A percentile compares a stretch with the other conserved stretches of the same genome.
These are phyloP conservation scores for Perizoma flavofasciatum DNA, from an alignment of 2,888 invertebrate species.

Conservation along the genomic window DNA sequence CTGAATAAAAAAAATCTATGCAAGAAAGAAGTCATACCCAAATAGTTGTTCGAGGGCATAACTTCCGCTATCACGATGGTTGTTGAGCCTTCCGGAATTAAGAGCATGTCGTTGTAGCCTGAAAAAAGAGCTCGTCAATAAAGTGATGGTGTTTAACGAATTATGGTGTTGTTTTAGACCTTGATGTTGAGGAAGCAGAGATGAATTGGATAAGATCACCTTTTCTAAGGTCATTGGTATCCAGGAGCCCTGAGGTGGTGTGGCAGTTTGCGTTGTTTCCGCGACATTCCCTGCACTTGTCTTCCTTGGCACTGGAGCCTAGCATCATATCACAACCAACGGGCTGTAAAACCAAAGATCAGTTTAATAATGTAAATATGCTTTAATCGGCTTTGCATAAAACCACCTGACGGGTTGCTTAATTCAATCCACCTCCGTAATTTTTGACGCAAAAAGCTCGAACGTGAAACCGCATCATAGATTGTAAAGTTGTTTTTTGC, in stretches of 20 bases:
- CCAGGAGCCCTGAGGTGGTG: constrained; percentile 88
- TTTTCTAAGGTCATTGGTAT: constrained; percentile 88
- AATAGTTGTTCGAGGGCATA: constrained; percentile 93
- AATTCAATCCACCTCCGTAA: no score
- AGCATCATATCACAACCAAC: constrained; percentile 98
- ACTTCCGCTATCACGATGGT: constrained; percentile 92
- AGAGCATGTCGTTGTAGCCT: constrained; percentile 96
- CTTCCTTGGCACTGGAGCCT: constrained; percentile 93
- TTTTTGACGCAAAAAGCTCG: no score
- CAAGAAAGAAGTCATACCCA: constrained; percentile 86
- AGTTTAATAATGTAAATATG: neutral
- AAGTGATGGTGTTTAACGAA: no score
- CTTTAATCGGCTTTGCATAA: no score
- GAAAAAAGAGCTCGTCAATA: constrained; percentile 44
- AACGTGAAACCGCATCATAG: no score
- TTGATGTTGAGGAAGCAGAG: neutral
- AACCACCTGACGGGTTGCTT: no score
- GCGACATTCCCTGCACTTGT: constrained; percentile 96
- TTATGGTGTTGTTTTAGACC: no score
- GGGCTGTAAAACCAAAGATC: constrained; percentile 78
- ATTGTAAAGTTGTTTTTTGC: no score
- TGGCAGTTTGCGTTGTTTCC: constrained; percentile 95
- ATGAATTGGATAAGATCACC: constrained; percentile 74
- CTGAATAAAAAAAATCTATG: no score
- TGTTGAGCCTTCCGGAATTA: constrained; percentile 97